Evolutionary conservation across 2,113 vertebrate genomes (phyloP).

Genomic region (Eclectus roratus): DNA sequence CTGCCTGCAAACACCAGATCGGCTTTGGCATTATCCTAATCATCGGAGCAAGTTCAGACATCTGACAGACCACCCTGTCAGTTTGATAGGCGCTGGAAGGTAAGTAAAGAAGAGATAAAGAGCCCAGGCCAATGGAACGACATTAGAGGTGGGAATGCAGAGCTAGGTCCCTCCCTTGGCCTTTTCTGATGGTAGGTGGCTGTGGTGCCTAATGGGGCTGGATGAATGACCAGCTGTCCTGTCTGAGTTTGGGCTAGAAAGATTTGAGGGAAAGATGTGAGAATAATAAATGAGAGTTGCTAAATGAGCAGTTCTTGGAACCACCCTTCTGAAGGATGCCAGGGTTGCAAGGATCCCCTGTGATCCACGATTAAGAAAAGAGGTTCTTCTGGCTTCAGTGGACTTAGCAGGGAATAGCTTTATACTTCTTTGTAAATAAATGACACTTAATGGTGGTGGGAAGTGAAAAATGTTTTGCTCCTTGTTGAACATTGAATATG

Average conservation of each 20-base stretch:
- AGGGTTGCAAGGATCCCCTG: not conserved
- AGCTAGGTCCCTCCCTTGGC: not conserved
- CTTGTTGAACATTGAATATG: accelerated
- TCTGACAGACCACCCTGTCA: conserved; percentile 83
- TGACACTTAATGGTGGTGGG: accelerated
- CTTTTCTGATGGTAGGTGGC: not conserved
- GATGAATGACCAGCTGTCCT: not conserved
- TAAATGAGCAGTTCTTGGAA: not conserved
- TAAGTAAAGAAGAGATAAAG: conserved; percentile 45
- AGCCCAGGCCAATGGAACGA: not conserved
- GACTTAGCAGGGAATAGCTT: not conserved
- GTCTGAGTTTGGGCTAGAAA: accelerated
- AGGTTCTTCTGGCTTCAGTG: conserved; percentile 16
- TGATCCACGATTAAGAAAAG: conserved; percentile 26
- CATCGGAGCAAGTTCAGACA: conserved; percentile 80
- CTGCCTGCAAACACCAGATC: conserved; percentile 69
- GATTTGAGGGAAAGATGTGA: not conserved
- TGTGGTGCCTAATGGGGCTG: not conserved
- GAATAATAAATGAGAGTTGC: not conserved
- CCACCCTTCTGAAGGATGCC: not conserved
- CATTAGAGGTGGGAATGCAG: accelerated
- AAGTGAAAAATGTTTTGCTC: not conserved
- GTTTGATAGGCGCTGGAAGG: conserved; percentile 83
- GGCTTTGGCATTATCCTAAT: conserved; percentile 83
- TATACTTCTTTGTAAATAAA: not conserved